Percentiles rank a stretch among this genome's conserved stretches.
Evolutionary conservation across 2,888 invertebrate genomes (phyloP).

Genomic region (Hypercompe scribonia): DNA sequence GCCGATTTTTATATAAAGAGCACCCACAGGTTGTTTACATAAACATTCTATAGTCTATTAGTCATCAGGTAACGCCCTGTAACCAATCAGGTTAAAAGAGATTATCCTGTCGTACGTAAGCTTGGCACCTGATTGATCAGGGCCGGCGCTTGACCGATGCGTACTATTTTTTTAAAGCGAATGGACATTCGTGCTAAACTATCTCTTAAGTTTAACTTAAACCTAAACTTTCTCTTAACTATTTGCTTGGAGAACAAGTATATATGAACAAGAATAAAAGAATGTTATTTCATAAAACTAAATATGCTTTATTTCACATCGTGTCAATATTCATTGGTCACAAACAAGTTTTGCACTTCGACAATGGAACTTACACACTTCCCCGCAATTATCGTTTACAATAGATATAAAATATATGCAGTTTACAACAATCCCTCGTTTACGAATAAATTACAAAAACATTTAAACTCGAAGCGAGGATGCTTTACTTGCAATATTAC

Average conservation of each 20-base stretch:
- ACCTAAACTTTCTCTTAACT: too few species aligned
- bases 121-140: too few species aligned
- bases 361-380: constrained; percentile 68
- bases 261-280: constrained; percentile 52
- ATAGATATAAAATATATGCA: constrained; percentile 81
- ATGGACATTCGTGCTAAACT: too few species aligned
- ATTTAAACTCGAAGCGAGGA: constrained; percentile 43
- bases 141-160: too few species aligned
- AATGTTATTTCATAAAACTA: constrained; percentile 75
- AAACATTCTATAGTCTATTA: too few species aligned
- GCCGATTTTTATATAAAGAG: too few species aligned
- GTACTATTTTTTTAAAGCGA: too few species aligned
- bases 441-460: constrained; percentile 69
- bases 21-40: too few species aligned
- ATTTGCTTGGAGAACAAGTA: not conserved
- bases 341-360: constrained; percentile 78
- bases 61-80: too few species aligned
- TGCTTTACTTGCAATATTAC: constrained; percentile 14
- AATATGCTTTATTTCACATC: constrained; percentile 85
- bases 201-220: too few species aligned
- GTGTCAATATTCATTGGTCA: constrained; percentile 83
- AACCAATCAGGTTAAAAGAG: too few species aligned
- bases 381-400: constrained; percentile 68
- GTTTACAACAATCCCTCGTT: constrained; percentile 76
- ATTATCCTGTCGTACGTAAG: too few species aligned